A percentile compares a stretch with the other conserved stretches of the same genome.
Conservation (phyloP, 2,797 vertebrate species). For the Tachyglossus aculeatus region DNA sequence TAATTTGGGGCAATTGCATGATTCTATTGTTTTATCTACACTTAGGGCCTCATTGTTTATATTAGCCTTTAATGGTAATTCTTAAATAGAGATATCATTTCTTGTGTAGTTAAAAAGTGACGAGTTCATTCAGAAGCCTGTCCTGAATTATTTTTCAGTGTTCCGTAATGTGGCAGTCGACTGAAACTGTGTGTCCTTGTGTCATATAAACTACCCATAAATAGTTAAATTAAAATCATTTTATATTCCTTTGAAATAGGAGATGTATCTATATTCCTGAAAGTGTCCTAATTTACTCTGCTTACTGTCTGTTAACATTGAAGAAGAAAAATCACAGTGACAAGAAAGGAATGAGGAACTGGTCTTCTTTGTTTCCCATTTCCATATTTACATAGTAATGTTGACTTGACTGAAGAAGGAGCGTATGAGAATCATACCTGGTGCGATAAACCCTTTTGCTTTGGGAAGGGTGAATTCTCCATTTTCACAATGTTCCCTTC, state of each 20-base stretch:
- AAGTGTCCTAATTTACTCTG: constrained; percentile 14
- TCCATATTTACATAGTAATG: neutral
- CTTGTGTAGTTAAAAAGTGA: constrained; percentile 14
- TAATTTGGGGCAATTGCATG: neutral
- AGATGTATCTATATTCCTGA: constrained; percentile 22
- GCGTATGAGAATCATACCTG: neutral
- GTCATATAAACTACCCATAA: constrained; percentile 14
- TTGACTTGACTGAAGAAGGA: neutral
- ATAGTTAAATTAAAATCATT: constrained; percentile 31
- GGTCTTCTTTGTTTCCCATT: neutral
- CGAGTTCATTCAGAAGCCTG: neutral
- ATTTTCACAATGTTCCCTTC: constrained; percentile 45
- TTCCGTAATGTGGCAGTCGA: neutral
- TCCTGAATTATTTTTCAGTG: neutral
- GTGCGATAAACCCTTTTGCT: neutral
- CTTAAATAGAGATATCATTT: constrained; percentile 1
- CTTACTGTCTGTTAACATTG: constrained; percentile 33
- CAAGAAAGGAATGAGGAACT: neutral
- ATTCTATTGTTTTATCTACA: neutral
- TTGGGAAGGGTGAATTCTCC: neutral
- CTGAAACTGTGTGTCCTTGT: constrained; percentile 13
- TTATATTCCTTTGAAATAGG: neutral
- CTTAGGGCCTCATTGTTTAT: neutral
- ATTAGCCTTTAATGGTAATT: neutral
- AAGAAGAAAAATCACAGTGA: constrained; percentile 5